Percentiles rank a stretch among this genome's conserved stretches.
Evolutionary conservation across 2,888 invertebrate species (phyloP).

Genomic region (Protophormia terraenovae): DNA sequence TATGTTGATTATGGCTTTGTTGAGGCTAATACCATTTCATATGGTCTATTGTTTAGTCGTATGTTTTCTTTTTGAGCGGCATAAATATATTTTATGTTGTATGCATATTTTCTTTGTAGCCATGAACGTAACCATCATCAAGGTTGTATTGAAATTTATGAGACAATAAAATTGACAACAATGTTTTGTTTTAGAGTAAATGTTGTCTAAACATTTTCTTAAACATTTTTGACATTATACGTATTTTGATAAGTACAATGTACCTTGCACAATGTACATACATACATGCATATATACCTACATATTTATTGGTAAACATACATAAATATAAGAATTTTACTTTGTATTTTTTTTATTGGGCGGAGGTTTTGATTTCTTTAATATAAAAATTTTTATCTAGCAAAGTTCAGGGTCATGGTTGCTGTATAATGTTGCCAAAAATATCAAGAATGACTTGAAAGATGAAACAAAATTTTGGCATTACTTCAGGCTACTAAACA

Average conservation of each 20-base stretch:
- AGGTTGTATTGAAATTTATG: conserved; percentile 67
- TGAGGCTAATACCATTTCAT: conserved; percentile 2
- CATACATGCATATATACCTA: neutral
- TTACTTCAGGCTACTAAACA: no score
- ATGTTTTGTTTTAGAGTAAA: conserved; percentile 15
- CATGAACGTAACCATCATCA: conserved; percentile 51
- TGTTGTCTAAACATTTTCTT: conserved; percentile 53
- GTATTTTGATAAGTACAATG: conserved; percentile 14
- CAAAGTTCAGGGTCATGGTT: conserved; percentile 53
- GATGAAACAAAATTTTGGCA: neutral
- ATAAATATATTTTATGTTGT: conserved; percentile 35
- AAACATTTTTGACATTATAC: conserved; percentile 50
- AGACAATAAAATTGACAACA: conserved; percentile 64
- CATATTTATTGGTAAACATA: no score
- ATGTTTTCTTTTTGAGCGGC: conserved; percentile 3
- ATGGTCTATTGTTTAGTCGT: conserved; percentile 38
- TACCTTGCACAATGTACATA: no score
- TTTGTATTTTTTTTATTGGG: conserved; percentile 3
- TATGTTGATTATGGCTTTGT: neutral
- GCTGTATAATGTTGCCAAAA: neutral
- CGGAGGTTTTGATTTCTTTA: neutral
- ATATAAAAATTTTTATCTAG: neutral
- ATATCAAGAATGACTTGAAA: neutral
- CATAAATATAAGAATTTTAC: neutral
- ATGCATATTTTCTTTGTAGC: neutral